phyloP scores from a whole-genome alignment of 2,888 invertebrate species.

The Pomacea canaliculata region DNA sequence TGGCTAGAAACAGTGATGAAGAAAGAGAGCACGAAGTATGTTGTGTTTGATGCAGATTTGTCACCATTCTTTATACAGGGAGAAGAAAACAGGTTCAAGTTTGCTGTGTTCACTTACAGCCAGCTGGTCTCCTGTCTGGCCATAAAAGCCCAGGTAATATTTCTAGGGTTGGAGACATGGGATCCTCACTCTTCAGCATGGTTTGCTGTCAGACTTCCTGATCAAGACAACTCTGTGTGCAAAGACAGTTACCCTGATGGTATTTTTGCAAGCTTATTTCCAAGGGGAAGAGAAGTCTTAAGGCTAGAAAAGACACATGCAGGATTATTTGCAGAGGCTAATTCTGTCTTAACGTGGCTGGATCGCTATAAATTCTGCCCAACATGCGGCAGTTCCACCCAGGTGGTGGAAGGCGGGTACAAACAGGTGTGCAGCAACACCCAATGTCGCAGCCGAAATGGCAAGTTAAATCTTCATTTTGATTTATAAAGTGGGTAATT shows the following conservation, averaged over 20 bases:
- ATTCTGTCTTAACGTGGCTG: slow-evolving; percentile 70
- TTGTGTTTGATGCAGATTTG: slow-evolving; percentile 59
- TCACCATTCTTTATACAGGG: slow-evolving; percentile 45
- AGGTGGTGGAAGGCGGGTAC: slow-evolving; percentile 63
- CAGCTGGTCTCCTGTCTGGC: slow-evolving; percentile 45
- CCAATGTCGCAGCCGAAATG: slow-evolving; percentile 62
- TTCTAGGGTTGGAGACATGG: slow-evolving; percentile 57
- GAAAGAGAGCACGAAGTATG: slow-evolving; percentile 52
- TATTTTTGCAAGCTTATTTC: slow-evolving; percentile 45
- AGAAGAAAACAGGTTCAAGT: slow-evolving; percentile 36
- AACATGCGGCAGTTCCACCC: slow-evolving; percentile 67
- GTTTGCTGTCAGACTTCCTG: slow-evolving; percentile 61
- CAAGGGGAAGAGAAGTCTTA: slow-evolving; percentile 42
- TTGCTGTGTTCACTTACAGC: slow-evolving; percentile 42
- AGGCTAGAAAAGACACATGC: slow-evolving; percentile 58
- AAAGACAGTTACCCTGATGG: slow-evolving; percentile 36
- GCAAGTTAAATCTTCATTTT: slow-evolving; percentile 36
- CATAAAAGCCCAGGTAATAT: slow-evolving; percentile 50
- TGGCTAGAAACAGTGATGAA: slow-evolving; percentile 56
- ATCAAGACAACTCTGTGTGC: slow-evolving; percentile 39
- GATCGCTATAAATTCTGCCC: slow-evolving; percentile 69
- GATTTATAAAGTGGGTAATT: too few relatives aligned
- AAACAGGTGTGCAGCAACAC: slow-evolving; percentile 60
- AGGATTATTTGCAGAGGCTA: slow-evolving; percentile 67
- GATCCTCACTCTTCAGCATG: slow-evolving; percentile 48